Evolutionary conservation across 2,113 vertebrate species (phyloP), one percentile per base, ranked within the genome.

Genomic region (Ictidomys tridecemlineatus): DNA sequence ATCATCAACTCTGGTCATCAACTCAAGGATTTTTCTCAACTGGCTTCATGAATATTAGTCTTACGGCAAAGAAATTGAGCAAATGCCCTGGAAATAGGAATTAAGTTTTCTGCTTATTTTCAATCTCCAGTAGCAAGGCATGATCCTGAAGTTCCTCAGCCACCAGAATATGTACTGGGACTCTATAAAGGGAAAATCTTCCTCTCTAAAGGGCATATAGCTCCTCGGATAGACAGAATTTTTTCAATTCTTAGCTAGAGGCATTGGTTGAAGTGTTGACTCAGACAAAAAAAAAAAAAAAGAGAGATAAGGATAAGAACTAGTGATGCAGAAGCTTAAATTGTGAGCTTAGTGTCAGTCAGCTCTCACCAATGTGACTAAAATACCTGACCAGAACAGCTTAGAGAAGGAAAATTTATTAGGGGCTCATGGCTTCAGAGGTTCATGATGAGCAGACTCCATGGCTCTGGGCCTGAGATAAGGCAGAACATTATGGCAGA

Each of bases 221-320:
- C 42, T 45, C 80, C 32, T 18, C 72, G 78, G n/a, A 74, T 45
- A 30, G 28, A 65, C 65, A 69, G 58, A 93, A 42, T 67, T 42
- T 42, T 42, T 42, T 42, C 61, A 32, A 42, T 34, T 76, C 48
- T 32, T 48, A 78, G 16, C 12, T n/a, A 53, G 16, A 53, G 42
- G 22, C 11, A 3, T 76, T 11, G 18, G 30, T 45, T 85, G 45
- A 58, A 12, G 16, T 51, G 13, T 16, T 72, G 37, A 53, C 26
- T 72, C 37, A 93, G 67, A 78, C 34, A 37, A 91, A 89, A 78
- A 39, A 37, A 32, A 73, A 91, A 80, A 63, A n/a, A 92, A 89
- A 78, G n/a, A 37, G n/a, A 73, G 89, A 80, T 63, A 24, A 8
- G 10, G 5, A 12, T 3, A 61, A 9, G 39, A 22, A 42, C 12